A percentile compares a stretch with the other conserved stretches of the same genome.
Evolutionary conservation across 2,888 invertebrate species (phyloP).

Genomic region (Heliconius sara): DNA sequence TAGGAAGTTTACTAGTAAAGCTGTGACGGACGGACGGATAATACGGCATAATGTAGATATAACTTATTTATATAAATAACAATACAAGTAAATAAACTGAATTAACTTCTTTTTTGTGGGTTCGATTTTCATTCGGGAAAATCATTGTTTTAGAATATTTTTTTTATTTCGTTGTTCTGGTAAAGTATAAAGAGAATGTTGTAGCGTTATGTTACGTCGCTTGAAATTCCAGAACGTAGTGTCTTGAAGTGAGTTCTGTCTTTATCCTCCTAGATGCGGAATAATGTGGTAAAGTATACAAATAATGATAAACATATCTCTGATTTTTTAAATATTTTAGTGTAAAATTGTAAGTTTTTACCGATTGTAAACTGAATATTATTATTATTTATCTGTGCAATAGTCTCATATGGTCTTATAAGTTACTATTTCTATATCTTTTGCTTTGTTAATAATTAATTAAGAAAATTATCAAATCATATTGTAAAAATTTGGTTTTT

Average conservation of each 20-base stretch:
- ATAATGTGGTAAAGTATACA: background rate
- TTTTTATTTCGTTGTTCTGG: background rate
- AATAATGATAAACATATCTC: slow-evolving; percentile 14
- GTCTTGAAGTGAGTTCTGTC: background rate
- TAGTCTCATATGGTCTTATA: background rate
- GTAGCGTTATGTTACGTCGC: no score
- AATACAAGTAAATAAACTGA: background rate
- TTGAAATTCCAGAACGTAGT: background rate
- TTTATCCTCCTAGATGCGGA: background rate
- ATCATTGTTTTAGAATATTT: background rate
- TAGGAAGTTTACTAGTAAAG: background rate
- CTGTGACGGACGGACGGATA: slow-evolving; percentile 35
- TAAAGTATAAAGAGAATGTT: background rate
- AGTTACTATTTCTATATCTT: background rate
- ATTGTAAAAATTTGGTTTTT: background rate
- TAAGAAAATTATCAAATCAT: background rate
- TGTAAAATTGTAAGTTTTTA: slow-evolving; percentile 5
- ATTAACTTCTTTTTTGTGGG: background rate
- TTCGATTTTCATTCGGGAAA: background rate
- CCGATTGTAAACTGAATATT: background rate
- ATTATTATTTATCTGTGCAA: background rate
- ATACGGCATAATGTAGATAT: slow-evolving; percentile 11
- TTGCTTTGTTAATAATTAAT: background rate
- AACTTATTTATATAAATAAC: background rate
- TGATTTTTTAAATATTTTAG: background rate